Percentiles rank a stretch among this genome's conserved stretches.
Evolutionary conservation across 2,797 vertebrate species (phyloP).

Genomic region (Mus minutoides): DNA sequence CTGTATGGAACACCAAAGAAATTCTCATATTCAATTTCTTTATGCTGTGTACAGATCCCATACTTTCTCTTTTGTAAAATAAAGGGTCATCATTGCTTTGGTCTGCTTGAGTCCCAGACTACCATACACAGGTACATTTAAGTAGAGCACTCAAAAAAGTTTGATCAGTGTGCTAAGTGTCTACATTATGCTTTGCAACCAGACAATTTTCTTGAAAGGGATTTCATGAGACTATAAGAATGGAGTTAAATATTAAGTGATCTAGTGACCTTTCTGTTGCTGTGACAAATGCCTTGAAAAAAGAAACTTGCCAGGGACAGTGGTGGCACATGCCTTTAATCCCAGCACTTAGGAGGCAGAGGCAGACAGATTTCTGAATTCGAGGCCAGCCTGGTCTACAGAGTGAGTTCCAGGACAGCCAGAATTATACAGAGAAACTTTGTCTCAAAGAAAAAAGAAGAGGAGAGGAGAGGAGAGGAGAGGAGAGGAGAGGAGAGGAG

Average conservation of each 20-base stretch:
- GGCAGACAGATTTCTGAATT: too few relatives aligned
- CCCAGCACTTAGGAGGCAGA: too few relatives aligned
- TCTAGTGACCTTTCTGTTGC: neutral
- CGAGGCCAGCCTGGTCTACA: too few relatives aligned
- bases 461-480: too few relatives aligned
- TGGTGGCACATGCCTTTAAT: too few relatives aligned
- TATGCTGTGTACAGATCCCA: neutral
- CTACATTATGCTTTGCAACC: neutral
- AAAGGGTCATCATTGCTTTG: neutral
- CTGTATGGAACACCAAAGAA: conserved; percentile 36
- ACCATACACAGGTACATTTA: neutral
- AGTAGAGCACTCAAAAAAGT: neutral
- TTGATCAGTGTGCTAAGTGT: neutral
- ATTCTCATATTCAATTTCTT: neutral
- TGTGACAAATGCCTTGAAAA: neutral
- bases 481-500: too few relatives aligned
- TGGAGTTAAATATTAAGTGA: neutral
- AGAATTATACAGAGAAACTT: too few relatives aligned
- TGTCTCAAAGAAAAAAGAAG: too few relatives aligned
- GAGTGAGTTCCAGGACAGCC: too few relatives aligned
- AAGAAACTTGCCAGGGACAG: neutral
- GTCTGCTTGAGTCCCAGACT: neutral
- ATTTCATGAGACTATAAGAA: neutral
- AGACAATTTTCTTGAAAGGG: conserved; percentile 2
- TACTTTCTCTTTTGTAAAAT: conserved; percentile 10